Base-by-base conservation (phyloP, 2,888 invertebrate genomes). In the Nineta flava region DNA sequence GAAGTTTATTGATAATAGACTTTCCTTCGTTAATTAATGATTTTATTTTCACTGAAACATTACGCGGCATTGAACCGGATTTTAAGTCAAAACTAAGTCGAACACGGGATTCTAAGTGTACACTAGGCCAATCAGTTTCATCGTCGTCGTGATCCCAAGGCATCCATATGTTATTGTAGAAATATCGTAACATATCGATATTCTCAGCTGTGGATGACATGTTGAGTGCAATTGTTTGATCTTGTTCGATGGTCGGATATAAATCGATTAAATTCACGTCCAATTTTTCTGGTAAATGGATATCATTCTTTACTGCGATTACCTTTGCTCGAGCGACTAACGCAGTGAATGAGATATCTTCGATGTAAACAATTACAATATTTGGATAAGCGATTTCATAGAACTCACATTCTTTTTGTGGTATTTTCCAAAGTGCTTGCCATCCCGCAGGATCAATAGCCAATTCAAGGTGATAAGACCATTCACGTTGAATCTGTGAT, bases 381-480 rank as follows among this genome's bases (percentile, higher is more conserved):
- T 79, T 77, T 1, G 82, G 82, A 62, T 75, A 81, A 55, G 76
- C 71, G 12, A 80, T 76, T 53, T 76, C 72, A 63, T 79, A 73
- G 52, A 72, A 71, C 57, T 77, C 77, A 58, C 82, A 82, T 35
- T 73, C 76, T 4, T 71, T 60, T 49, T 79, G 73, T 0, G 81
- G 76, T 9, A 82, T 71, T 62, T 81, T 81, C 82, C 82, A 82
- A 9, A 82, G 57, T 0, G 79, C 81, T 57, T 78, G 77, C 82
- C 82, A 82, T 1, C 81, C 82, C 0, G 72, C 73, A 0, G 77
- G 76, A 56, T 82, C 81, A 2, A 81, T 64, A 1, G 75, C 64
- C 26, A 79, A 57, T 57, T 81, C 79, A 0, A 76, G 58, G 55
- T 71, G 72, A 55, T 66, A 71, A 2, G 67, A 62, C 77, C 77